A percentile compares a stretch with the other conserved stretches of the same genome.
Evolutionary conservation across 2,888 invertebrate species (phyloP).

Genomic region (Pemphredon lugubris): DNA sequence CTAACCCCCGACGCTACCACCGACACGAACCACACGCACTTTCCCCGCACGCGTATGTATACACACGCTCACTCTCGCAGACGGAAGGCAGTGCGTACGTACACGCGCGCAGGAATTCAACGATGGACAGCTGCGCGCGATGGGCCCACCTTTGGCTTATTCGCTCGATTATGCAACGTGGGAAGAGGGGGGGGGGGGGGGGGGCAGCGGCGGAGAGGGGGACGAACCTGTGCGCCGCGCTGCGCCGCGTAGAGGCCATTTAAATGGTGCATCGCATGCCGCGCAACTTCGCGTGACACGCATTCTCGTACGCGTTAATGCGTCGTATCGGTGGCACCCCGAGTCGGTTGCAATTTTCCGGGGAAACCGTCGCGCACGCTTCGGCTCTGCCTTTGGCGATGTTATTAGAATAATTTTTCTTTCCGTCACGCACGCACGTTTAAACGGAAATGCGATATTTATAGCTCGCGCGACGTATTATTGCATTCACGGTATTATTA

Average conservation of each 20-base stretch:
- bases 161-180: slow-evolving; percentile 64
- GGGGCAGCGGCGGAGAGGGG: slow-evolving; percentile 35
- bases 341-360: too few species aligned
- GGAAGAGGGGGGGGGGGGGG: slow-evolving; percentile 25
- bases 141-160: slow-evolving; percentile 60
- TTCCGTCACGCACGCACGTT: too few species aligned
- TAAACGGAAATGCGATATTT: too few species aligned
- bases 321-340: neutral
- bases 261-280: slow-evolving; percentile 36
- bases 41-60: neutral
- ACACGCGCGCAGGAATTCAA: slow-evolving; percentile 51
- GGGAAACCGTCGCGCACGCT: too few species aligned
- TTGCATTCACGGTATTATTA: too few species aligned
- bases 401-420: too few species aligned
- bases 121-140: slow-evolving; percentile 64
- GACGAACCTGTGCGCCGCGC: slow-evolving; percentile 25
- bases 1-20: slow-evolving; percentile 17
- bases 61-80: slow-evolving; percentile 28
- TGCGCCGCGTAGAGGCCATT: slow-evolving; percentile 45
- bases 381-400: too few species aligned
- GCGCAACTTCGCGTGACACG: slow-evolving; percentile 4
- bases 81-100: too few species aligned
- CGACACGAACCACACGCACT: slow-evolving; percentile 15
- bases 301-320: neutral
- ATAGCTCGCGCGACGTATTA: too few species aligned